Evolutionary conservation across 2,797 vertebrate species (phyloP).

Genomic region (Mus caroli): DNA sequence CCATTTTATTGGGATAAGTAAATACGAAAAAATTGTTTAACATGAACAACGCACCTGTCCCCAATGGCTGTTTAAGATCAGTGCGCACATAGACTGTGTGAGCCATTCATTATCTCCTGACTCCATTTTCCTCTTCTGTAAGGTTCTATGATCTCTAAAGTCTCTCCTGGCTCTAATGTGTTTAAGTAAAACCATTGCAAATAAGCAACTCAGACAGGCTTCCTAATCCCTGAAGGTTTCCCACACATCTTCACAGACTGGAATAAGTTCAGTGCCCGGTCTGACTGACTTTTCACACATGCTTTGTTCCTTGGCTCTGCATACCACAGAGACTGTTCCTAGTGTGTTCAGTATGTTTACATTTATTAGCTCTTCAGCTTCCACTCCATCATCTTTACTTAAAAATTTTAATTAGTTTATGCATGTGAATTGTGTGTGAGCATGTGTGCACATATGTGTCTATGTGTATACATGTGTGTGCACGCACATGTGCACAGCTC

Average conservation of each 20-base stretch:
- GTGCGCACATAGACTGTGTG: not conserved
- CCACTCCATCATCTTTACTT: not conserved
- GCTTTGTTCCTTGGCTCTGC: not conserved
- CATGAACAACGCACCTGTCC: constrained; percentile 50
- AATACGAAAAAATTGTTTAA: constrained; percentile 57
- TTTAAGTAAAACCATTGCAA: constrained; percentile 38
- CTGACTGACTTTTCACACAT: not conserved
- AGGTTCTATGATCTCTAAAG: constrained; percentile 5
- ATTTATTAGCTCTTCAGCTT: not conserved
- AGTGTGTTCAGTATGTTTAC: not conserved
- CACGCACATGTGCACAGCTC: not conserved
- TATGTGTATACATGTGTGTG: not conserved
- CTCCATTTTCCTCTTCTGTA: not conserved
- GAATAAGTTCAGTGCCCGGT: not conserved
- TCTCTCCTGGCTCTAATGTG: not conserved
- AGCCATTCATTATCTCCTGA: constrained; percentile 54
- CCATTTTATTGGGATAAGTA: constrained; percentile 52
- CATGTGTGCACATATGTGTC: not conserved
- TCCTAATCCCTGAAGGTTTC: not conserved
- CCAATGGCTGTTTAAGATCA: constrained; percentile 6
- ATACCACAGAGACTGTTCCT: not conserved
- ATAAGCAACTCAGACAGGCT: not conserved
- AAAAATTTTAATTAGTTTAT: not conserved
- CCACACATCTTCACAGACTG: not conserved
- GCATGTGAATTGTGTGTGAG: not conserved